Evolutionary conservation across 2,888 invertebrate species (phyloP), one percentile per base, ranked within the genome.

Genomic region (Pachliopta kotzebuea): DNA sequence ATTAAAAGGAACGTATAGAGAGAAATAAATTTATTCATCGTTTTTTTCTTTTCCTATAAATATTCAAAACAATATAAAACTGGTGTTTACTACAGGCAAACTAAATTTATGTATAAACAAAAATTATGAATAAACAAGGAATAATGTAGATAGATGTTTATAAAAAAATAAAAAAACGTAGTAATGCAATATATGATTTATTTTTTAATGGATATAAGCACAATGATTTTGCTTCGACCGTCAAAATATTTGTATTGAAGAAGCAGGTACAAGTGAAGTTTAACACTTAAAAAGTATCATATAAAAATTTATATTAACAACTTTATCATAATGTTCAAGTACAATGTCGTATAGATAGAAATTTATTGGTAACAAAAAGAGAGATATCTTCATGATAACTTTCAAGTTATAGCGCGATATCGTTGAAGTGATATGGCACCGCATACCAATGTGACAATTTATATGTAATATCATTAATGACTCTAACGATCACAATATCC

Each of bases 151-250:
- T n/a, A 14, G n/a, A 8, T 45, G 11, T 45, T 45, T 8, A 45
- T 18, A n/a, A 45, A 45, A 45, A 45, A 60, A 62, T 18, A 31
- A n/a, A 64, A 60, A 56, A 8, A 50, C 17, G 37, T 62, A 71
- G 63, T 63, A 80, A 83, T 86, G 82, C 84, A 88, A 88, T 89
- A 89, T 85, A 86, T 88, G 85, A 86, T 90, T 90, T 90, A 90
- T 88, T 90, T 79, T 85, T 86, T 81, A 85, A 88, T 88, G 86
- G 79, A 83, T 88, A 37, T 37, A 91, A 90, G 91, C 91, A 86
- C 90, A 89, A 85, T 90, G 86, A 91, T 87, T 91, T 90, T 91
- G 91, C 91, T 91, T 91, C 90, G 91, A 88, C 83, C 86, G 86
- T 84, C 84, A 86, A 88, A 88, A 88, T 88, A 90, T 88, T 84